Base-by-base conservation (phyloP, 2,888 invertebrate genomes). In the Amphipoea oculea region DNA sequence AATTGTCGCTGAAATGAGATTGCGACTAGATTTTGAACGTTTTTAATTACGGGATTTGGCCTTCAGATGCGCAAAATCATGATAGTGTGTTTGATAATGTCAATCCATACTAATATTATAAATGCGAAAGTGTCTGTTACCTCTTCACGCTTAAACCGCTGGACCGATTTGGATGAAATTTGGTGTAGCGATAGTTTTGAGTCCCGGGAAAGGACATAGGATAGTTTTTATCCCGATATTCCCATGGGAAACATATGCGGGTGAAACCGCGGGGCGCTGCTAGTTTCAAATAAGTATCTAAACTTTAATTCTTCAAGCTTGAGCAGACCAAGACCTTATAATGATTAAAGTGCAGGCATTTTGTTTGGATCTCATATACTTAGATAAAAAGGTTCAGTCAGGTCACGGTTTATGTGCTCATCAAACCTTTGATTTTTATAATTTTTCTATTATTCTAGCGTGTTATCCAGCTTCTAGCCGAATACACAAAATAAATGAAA, bases 401-500 rank as follows among this genome's bases (percentile, higher is more conserved):
- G 17, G 6, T 68, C 36, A 23, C 17, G 17, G 11, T 12, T 40
- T 7, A 54, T 54, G 6, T 12, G 17, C 14, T 12, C 12, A 45
- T 45, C 14, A 29, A 29, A 71, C 6, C 17, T 12, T 17, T 1
- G 9, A 4, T 23, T 23, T 74, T 29, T 29, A 23, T 48, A 29
- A 7, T 17, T 36, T 76, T 17, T 74, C 36, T 23, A 62, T 23
- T 23, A 48, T 3, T 62, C 62, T 42, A 7, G 23, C 9, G n/a
- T 36, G 20, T 17, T 54, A 54, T 36, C 36, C 5, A 11, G 40
- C 40, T 17, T 67, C 23, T 17, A 5, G 20, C 20, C 4, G 40
- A n/a, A 66, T n/a, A 71, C 42, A 54, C 42, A 11, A 40, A 68
- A 71, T 60, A 51, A 67, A 67, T 48, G 62, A 76, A 72, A 71